Percentiles rank a stretch among this genome's conserved stretches.
phyloP scores from a whole-genome alignment of 2,113 vertebrate species.

The Psephotus haematonotus region DNA sequence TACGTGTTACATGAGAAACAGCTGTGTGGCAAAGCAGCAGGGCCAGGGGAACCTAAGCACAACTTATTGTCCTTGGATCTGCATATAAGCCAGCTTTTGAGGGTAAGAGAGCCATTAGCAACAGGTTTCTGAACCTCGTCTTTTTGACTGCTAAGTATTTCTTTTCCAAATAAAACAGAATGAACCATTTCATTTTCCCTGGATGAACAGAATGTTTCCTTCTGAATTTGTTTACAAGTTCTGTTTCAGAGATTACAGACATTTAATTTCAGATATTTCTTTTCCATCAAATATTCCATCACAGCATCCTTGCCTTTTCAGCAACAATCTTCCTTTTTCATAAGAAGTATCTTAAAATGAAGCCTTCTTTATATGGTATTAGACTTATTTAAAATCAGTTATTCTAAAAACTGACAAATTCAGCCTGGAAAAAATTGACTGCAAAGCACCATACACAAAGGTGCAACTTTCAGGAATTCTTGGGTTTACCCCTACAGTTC shows the following conservation, averaged over 20 bases:
- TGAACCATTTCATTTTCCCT: background rate
- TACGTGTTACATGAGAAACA: fast-evolving
- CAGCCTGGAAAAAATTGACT: background rate
- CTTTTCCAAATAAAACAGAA: background rate
- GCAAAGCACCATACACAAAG: background rate
- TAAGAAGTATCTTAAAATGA: background rate
- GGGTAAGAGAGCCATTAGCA: background rate
- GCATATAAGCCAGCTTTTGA: background rate
- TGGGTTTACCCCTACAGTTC: background rate
- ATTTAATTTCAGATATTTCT: background rate
- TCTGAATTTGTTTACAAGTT: background rate
- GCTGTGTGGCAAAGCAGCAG: background rate
- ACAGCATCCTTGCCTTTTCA: background rate
- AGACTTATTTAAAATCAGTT: background rate
- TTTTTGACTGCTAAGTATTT: background rate
- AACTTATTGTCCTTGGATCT: background rate
- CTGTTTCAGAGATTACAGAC: background rate
- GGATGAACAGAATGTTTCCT: background rate
- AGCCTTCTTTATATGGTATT: background rate
- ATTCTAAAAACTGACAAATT: background rate
- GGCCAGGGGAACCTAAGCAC: background rate
- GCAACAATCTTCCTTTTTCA: background rate
- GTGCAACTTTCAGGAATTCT: background rate
- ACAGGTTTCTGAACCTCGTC: background rate
- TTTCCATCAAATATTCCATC: background rate